These are phyloP conservation scores for Strigamia crassipes DNA, from an alignment of 2,888 invertebrate genomes.

Conservation along the genomic window DNA sequence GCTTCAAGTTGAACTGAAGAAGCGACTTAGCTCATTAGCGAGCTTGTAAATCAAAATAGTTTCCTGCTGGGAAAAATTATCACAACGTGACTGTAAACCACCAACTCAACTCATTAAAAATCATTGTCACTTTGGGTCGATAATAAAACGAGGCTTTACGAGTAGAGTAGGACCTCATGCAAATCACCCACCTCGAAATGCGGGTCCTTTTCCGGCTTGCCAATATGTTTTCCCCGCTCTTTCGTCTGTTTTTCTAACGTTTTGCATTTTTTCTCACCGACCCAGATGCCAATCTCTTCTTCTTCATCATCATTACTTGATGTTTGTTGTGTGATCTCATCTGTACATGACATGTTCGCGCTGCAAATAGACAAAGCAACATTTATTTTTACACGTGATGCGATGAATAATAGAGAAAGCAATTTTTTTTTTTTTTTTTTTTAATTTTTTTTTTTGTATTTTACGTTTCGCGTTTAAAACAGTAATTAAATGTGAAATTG, in stretches of 20 bases:
- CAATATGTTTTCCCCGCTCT: background rate
- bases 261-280: background rate
- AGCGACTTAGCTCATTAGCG: slow-evolving; percentile 12
- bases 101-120: slow-evolving; percentile 25
- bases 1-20: background rate
- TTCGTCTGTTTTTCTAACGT: background rate
- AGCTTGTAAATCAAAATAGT: slow-evolving; percentile 15
- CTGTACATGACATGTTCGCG: background rate
- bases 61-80: slow-evolving; percentile 7
- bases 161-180: background rate
- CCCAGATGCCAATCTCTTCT: slow-evolving; percentile 18
- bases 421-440: background rate
- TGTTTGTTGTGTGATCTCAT: slow-evolving; percentile 15
- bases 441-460: background rate
- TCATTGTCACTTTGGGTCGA: slow-evolving; percentile 3
- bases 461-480: background rate
- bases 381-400: background rate
- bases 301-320: background rate
- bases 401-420: background rate
- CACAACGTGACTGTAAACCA: slow-evolving; percentile 6
- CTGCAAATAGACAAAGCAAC: background rate
- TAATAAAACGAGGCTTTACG: background rate
- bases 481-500: background rate
- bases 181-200: slow-evolving; percentile 4
- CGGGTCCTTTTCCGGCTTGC: background rate